Base-by-base conservation (phyloP, 2,797 vertebrate genomes). In the Remorina albescens region DNA sequence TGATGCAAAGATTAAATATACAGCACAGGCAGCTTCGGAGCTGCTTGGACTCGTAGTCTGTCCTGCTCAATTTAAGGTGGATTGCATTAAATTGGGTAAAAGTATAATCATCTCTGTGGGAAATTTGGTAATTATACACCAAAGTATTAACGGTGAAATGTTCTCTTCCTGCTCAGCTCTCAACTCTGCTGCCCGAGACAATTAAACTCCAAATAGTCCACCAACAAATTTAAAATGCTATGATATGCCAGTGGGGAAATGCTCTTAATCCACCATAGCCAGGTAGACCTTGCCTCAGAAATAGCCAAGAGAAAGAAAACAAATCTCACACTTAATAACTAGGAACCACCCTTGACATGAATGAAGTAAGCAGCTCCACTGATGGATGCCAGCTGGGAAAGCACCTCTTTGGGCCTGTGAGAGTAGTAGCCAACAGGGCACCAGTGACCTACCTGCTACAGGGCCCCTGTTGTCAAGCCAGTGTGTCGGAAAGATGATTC, bases 331-430 rank as follows among this genome's bases (percentile, higher is more conserved):
- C 56, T 81, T 75, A 49, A 80, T 58, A 79, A 75, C 63, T 70
- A 86, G 88, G 88, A 87, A 89, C 88, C 86, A 89, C 79, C 83
- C 81, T 85, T 76, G 55, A 59, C 62, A 63, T 50, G 62, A 78
- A 65, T 84, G 75, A 91, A 59, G 71, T 84, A 66, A 88, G 71
- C 75, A 49, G 66, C 82, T 83, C 76, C 65, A 32, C 34, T 67
- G 67, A 76, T 63, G 28, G 30, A 58, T 87, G 88, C 86, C 87
- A 90, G 80, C 75, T 81, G 68, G 90, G 86, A 93, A 92, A 93
- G 84, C 80, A 91, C 90, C 87, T 81, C 72, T 80, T 84, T 80
- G 82, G 78, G 78, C 13, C 54, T 51, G 37, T 53, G 65, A 64
- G 54, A 32, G 56, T 7, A 53, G 56, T 61, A 59, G 77, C 87